Evolutionary conservation across 2,797 vertebrate genomes (phyloP), one percentile per base, ranked within the genome.

Genomic region (Pangasius mekongensis): DNA sequence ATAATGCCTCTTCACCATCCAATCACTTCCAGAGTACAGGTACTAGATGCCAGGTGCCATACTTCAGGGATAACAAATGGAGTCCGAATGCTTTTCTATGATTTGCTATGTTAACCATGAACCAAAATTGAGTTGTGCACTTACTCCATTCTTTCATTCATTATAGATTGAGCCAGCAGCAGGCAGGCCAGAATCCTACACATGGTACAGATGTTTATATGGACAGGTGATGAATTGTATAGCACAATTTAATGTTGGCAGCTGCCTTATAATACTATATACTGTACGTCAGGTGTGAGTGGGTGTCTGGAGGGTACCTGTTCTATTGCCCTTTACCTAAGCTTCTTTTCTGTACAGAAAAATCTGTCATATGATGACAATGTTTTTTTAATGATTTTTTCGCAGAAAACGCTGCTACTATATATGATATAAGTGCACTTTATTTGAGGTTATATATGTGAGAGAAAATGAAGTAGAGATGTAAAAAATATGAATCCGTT

Each of bases 241-340:
- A 81, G 83, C 73, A 87, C n/a, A 87, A 62, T 82, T 83, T 87
- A 91, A 80, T 88, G 76, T 84, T 87, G 33, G 77, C 88, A 87
- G 74, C 43, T 86, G 69, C 74, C 49, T 76, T 69, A 77, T 64
- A 33, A 30, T 66, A 64, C 62, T 64, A 33, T 18, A 71, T 39
- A 39, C 6, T 71, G 67, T 36, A 71, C 16, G 20, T 36, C 16
- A 16, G 6, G 67, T 33, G 1, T 36, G 33, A 39, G 14, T 71
- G 16, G 67, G 62, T 64, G 62, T 64, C n/a, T 64, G 8, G 62
- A 58, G 56, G 20, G 1, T 20, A 20, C 20, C 56, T 58, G 56
- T 58, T 58, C 3, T 64, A 64, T n/a, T n/a, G 64, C 64, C n/a
- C 22, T 66, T 66, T 30, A 66, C n/a, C n/a, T 14, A 13, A 66